Conservation (phyloP, 1,140 invertebrate species). For the Drosophila jambulina region DNA sequence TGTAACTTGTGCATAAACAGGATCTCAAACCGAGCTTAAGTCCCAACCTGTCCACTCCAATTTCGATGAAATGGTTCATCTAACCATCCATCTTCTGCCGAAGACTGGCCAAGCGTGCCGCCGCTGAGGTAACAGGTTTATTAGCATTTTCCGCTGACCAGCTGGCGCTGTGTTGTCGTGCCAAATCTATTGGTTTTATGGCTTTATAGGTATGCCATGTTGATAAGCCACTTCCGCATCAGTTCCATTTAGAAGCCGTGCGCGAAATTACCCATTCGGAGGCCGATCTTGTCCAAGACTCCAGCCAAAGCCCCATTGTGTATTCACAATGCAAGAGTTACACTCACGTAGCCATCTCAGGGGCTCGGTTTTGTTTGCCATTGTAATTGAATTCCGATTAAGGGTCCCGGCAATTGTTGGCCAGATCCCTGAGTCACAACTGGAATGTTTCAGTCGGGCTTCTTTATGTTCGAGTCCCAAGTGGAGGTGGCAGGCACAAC, state of each 20-base stretch:
- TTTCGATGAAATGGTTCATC: not conserved
- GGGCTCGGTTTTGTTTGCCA: not conserved
- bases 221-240: slow-evolving; percentile 44
- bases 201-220: slow-evolving; percentile 6
- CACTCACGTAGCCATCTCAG: not conserved
- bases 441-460: not conserved
- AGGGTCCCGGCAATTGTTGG: not conserved
- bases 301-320: not conserved
- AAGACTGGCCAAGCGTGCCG: slow-evolving; percentile 19
- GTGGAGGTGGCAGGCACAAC: slow-evolving; percentile 13
- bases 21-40: not conserved
- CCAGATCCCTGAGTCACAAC: not conserved
- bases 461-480: not conserved
- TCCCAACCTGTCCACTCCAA: not conserved
- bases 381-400: slow-evolving; percentile 1
- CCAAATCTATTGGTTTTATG: slow-evolving; percentile 25
- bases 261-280: slow-evolving; percentile 10
- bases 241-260: slow-evolving; percentile 28
- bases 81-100: slow-evolving; percentile 16
- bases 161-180: slow-evolving; percentile 3
- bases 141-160: slow-evolving; percentile 44
- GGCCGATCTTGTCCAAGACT: slow-evolving; percentile 1
- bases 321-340: slow-evolving; percentile 2
- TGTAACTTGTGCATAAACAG: not conserved
- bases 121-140: slow-evolving; percentile 35